Conservation (phyloP, 2,113 vertebrate species). For the Oncorhynchus keta region DNA sequence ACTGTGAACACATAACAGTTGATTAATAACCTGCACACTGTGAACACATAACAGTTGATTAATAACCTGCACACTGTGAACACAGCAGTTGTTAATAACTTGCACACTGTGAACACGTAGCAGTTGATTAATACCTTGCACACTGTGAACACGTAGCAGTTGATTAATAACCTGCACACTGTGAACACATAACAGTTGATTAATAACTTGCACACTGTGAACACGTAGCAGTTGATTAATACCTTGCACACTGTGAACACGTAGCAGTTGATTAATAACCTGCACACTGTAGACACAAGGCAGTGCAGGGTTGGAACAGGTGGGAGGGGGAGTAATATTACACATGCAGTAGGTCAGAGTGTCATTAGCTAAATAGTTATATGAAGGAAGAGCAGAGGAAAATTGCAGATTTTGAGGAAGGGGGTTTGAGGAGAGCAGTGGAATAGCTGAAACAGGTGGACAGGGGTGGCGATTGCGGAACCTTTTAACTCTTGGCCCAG, state of each 20-base stretch:
- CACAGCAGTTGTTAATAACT: no score
- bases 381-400: background rate
- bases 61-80: no score
- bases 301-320: background rate
- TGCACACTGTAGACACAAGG: background rate
- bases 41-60: no score
- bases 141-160: background rate
- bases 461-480: background rate
- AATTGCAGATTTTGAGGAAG: background rate
- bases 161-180: background rate
- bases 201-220: no score
- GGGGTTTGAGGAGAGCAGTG: background rate
- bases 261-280: no score
- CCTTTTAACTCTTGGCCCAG: background rate
- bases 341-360: background rate
- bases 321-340: background rate
- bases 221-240: no score
- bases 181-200: no score
- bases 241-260: no score
- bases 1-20: no score
- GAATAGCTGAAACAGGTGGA: background rate
- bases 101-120: no score
- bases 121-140: background rate
- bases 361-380: background rate
- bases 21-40: no score